Conservation (phyloP, 2,797 vertebrate genomes). For the Pseudochirops cupreus region DNA sequence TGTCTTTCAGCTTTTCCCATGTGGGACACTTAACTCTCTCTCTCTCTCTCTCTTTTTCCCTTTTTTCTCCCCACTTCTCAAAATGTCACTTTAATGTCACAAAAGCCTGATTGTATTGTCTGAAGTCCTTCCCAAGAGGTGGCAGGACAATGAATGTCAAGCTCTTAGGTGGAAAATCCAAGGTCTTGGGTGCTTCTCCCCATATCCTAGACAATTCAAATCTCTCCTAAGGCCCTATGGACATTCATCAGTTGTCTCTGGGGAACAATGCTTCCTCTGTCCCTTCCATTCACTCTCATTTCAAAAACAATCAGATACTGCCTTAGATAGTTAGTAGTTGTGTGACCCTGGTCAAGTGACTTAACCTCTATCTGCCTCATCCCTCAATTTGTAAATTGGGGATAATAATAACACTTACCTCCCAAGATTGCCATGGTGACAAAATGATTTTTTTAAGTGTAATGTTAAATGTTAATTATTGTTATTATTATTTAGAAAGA, state of each 20-base stretch:
- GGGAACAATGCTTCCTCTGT: background rate
- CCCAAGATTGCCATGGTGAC: background rate
- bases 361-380: background rate
- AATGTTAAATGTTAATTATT: background rate
- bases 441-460: background rate
- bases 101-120: background rate
- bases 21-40: background rate
- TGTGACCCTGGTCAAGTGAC: background rate
- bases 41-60: background rate
- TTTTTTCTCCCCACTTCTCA: background rate
- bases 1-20: background rate
- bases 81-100: background rate
- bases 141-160: background rate
- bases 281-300: background rate
- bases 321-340: background rate
- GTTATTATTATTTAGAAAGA: background rate
- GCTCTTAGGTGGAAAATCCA: background rate
- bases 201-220: background rate
- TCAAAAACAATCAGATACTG: background rate
- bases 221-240: background rate
- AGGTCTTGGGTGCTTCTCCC: background rate
- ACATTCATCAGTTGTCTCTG: background rate
- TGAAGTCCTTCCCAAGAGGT: background rate
- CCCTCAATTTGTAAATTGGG: background rate
- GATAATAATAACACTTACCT: background rate